phyloP scores from a whole-genome alignment of 2,888 invertebrate genomes.

The Drosophila trichaetosa region DNA sequence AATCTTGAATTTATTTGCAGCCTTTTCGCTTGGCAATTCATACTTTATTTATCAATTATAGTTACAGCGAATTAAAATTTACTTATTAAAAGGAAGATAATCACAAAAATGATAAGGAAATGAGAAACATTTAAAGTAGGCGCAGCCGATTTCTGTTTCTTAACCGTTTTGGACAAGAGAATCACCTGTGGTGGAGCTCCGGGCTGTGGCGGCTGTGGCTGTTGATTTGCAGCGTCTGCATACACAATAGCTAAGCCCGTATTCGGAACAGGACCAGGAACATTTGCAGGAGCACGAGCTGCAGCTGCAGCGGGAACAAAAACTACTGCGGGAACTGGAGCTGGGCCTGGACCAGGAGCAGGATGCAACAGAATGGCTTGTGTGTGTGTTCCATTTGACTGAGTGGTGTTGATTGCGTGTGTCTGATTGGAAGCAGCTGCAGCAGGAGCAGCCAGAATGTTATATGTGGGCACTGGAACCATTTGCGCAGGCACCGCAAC shows the following conservation, averaged over 20 bases:
- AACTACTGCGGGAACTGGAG: slow-evolving; percentile 6
- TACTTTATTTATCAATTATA: background rate
- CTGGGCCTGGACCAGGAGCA: background rate
- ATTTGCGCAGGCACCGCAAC: slow-evolving; percentile 20
- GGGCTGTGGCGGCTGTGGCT: slow-evolving; percentile 5
- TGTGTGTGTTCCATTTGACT: slow-evolving; percentile 19
- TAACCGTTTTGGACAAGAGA: slow-evolving; percentile 42
- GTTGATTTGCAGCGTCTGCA: slow-evolving; percentile 6
- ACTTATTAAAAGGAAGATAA: slow-evolving; percentile 31
- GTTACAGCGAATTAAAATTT: background rate
- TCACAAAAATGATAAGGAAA: slow-evolving; percentile 18
- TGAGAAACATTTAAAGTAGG: slow-evolving; percentile 22
- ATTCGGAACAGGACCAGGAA: background rate
- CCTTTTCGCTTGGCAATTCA: no score
- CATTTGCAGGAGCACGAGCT: background rate
- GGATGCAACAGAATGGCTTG: slow-evolving; percentile 7
- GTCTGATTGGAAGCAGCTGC: slow-evolving; percentile 5
- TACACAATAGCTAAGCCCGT: slow-evolving; percentile 23
- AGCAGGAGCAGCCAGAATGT: background rate
- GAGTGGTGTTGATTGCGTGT: background rate
- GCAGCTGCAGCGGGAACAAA: background rate
- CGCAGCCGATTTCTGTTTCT: slow-evolving; percentile 40
- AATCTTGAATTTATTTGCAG: background rate
- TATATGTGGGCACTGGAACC: slow-evolving; percentile 3
- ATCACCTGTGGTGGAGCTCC: slow-evolving; percentile 35